phyloP scores from a whole-genome alignment of 2,113 vertebrate species.

The Ceuthmochares aereus region DNA sequence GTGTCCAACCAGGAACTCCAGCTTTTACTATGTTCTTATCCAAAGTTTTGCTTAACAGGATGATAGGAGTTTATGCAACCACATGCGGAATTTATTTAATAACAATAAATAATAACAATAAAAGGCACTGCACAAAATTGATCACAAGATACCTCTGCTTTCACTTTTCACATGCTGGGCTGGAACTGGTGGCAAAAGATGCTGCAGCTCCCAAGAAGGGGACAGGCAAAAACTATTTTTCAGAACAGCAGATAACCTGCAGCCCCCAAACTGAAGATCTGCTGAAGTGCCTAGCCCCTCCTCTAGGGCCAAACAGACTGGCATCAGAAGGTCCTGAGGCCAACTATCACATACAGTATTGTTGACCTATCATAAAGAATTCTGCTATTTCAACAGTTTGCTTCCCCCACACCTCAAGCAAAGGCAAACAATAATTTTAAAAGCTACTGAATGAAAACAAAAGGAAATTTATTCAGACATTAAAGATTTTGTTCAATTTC shows the following conservation, averaged over 20 bases:
- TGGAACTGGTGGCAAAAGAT: not conserved
- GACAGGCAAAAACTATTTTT: not conserved
- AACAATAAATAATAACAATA: not conserved
- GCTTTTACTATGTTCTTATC: not conserved
- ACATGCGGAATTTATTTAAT: not conserved
- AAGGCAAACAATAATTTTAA: not conserved
- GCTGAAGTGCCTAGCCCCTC: not conserved
- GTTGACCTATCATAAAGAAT: not conserved
- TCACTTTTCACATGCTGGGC: not conserved
- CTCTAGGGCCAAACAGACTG: not conserved
- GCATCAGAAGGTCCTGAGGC: not conserved
- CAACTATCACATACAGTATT: not conserved
- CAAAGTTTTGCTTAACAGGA: conserved; percentile 50
- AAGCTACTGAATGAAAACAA: not conserved
- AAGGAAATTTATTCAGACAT: not conserved
- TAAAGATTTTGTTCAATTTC: not conserved
- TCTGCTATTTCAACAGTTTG: not conserved
- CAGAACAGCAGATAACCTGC: not conserved
- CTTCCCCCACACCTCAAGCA: rapidly evolving
- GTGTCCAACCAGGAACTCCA: conserved; percentile 23
- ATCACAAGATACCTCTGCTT: not conserved
- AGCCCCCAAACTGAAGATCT: not conserved
- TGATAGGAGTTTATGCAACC: not conserved
- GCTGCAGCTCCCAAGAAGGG: not conserved
- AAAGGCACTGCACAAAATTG: not conserved